These are phyloP conservation scores for Gandaritis pyraliata DNA, from an alignment of 2,888 invertebrate species.

Conservation along the genomic window DNA sequence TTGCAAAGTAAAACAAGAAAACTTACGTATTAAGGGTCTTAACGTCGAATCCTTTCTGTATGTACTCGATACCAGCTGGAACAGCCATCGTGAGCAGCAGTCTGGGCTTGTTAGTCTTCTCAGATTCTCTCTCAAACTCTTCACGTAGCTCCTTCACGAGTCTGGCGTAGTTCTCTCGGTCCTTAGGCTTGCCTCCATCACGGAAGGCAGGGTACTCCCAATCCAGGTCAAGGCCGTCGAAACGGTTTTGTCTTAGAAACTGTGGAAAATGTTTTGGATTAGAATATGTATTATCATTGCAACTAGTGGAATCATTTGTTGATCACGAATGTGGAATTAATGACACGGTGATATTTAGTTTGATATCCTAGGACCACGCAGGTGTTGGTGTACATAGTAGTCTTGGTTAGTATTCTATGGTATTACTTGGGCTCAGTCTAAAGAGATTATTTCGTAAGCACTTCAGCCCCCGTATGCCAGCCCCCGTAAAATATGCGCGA, in stretches of 20 bases:
- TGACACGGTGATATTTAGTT: too few species aligned
- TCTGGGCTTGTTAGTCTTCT: slow-evolving; percentile 91
- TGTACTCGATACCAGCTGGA: slow-evolving; percentile 96
- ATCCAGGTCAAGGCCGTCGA: slow-evolving; percentile 96
- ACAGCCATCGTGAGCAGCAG: slow-evolving; percentile 96
- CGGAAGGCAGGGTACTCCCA: slow-evolving; percentile 95
- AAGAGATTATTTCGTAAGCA: too few species aligned
- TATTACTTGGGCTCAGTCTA: too few species aligned
- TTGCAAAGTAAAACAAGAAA: not conserved
- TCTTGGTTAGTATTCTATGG: too few species aligned
- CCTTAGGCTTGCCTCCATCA: slow-evolving; percentile 91
- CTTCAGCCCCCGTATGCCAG: too few species aligned
- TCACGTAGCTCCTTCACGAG: slow-evolving; percentile 94
- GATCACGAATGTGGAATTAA: too few species aligned
- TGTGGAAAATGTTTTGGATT: slow-evolving; percentile 43
- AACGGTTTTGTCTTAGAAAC: slow-evolving; percentile 95
- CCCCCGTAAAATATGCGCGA: too few species aligned
- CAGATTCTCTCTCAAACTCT: slow-evolving; percentile 94
- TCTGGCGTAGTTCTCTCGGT: slow-evolving; percentile 94
- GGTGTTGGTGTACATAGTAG: too few species aligned
- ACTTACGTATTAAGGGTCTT: slow-evolving; percentile 92
- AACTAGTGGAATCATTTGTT: too few species aligned
- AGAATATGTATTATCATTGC: not conserved
- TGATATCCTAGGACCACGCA: too few species aligned
- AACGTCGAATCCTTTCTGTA: slow-evolving; percentile 96